A percentile compares a stretch with the other conserved stretches of the same genome.
These are phyloP conservation scores for Apomyelois bistriatella DNA, from an alignment of 2,888 invertebrate genomes.

Conservation along the genomic window DNA sequence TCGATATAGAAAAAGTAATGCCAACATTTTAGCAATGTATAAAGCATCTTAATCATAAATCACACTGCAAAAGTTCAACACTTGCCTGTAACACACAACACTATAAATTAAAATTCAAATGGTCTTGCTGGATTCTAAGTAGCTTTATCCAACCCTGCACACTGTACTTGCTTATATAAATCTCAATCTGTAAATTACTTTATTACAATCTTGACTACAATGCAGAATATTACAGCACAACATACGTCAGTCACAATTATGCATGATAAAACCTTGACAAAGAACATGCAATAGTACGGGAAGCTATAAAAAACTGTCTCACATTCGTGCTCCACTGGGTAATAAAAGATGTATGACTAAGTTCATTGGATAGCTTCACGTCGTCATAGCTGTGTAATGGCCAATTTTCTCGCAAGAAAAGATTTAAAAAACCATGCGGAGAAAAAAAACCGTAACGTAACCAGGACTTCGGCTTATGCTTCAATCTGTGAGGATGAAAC, in stretches of 20 bases:
- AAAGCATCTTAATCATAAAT: no score
- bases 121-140: background rate
- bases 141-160: background rate
- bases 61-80: no score
- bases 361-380: background rate
- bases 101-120: no score
- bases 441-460: no score
- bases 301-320: background rate
- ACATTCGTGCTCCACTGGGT: background rate
- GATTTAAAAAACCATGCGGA: no score
- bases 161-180: background rate
- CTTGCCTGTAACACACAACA: no score
- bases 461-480: no score
- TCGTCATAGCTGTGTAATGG: no score
- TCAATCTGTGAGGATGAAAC: no score
- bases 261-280: background rate
- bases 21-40: no score
- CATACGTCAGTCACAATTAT: conserved; percentile 1
- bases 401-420: no score
- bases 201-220: background rate
- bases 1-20: no score
- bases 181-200: background rate
- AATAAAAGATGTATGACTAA: background rate
- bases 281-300: background rate
- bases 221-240: background rate